Base-by-base conservation (phyloP, 2,888 invertebrate genomes). In the Cylloceria caligata region DNA sequence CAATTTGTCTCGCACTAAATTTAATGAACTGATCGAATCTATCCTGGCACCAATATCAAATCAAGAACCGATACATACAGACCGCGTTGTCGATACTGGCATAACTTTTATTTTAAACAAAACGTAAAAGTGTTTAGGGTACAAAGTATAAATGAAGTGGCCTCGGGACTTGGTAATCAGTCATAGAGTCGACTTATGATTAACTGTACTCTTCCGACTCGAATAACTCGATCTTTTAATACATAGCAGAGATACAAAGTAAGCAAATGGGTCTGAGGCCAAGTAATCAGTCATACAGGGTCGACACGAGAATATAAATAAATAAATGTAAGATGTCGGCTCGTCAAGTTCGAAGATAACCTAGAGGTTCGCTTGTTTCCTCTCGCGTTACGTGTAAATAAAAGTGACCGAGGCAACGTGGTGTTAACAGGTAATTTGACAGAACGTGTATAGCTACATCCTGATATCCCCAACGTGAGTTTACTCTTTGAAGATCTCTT, bases 301-400 rank as follows among this genome's bases (percentile, higher is more conserved):
- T 16, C 30, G 47, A 34, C 47, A 30, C n/a, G 27, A 39, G 13
- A 21, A 49, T 11, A 19, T 67, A 34, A 62, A 62, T 62, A 62
- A 39, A 62, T 7, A 24, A 24, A 9, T 21, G 62, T 19, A 2
- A 34, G 9, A 49, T 2, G 3, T 34, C 36, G 34, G 9, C 16
- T 49, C 19, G 27, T 67, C 27, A 16, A 24, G 27, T n/a, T n/a
- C n/a, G n/a, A n/a, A n/a, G n/a, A n/a, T n/a, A n/a, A n/a, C n/a
- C n/a, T n/a, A n/a, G n/a, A n/a, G n/a, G n/a, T n/a, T n/a, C n/a
- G n/a, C n/a, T n/a, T n/a, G n/a, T n/a, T n/a, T n/a, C n/a, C n/a
- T n/a, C n/a, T n/a, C n/a, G n/a, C n/a, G n/a, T n/a, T n/a, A n/a
- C n/a, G n/a, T n/a, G n/a, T n/a, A n/a, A n/a, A n/a, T n/a, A n/a